Conservation (phyloP, 2,888 invertebrate species). For the Micoletzkya japonica region DNA sequence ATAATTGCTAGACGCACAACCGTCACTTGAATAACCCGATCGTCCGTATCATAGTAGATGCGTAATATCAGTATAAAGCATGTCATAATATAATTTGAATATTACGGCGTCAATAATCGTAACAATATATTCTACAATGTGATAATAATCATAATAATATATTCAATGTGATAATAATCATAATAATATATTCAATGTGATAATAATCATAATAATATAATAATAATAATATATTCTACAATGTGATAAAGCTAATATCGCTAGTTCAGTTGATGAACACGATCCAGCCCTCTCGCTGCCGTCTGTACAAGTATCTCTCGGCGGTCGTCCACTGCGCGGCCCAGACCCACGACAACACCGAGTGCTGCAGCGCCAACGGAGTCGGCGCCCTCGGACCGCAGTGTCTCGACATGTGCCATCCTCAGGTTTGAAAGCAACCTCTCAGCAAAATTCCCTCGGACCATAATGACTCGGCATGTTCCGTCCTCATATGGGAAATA, state of each 20-base stretch:
- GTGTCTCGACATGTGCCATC: conserved; percentile 58
- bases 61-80: too few relatives aligned
- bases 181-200: not conserved
- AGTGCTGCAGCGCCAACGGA: conserved; percentile 57
- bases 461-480: too few relatives aligned
- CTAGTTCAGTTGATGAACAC: conserved; percentile 62
- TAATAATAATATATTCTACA: not conserved
- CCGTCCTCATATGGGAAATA: too few relatives aligned
- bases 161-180: not conserved
- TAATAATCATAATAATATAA: not conserved
- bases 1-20: too few relatives aligned
- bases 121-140: too few relatives aligned
- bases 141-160: too few relatives aligned
- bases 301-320: conserved; percentile 61
- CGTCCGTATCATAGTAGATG: too few relatives aligned
- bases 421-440: conserved; percentile 46
- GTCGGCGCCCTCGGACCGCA: conserved; percentile 57
- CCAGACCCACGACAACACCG: conserved; percentile 62
- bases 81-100: too few relatives aligned
- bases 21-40: too few relatives aligned
- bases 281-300: conserved; percentile 61
- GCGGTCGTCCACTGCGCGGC: conserved; percentile 62
- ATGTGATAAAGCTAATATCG: too few relatives aligned
- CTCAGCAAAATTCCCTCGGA: too few relatives aligned
- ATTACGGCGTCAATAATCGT: too few relatives aligned